Conservation (phyloP, 1,140 invertebrate genomes). For the Sinella curviseta region DNA sequence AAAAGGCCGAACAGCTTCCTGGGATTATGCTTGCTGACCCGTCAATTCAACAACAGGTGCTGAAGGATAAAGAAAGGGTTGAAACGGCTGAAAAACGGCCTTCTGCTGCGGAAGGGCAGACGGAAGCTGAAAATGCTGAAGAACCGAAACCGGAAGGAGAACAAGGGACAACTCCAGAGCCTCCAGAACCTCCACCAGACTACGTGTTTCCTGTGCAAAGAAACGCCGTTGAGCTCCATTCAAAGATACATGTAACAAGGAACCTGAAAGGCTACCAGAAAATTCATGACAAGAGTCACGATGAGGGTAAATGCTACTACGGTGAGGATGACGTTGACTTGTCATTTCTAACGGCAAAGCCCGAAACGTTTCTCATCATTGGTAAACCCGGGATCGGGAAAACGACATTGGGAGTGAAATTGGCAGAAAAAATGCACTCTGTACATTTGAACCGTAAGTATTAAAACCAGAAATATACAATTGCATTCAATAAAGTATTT, state of each 20-base stretch:
- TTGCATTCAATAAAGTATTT: too few relatives aligned
- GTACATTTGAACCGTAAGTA: conserved; percentile 41
- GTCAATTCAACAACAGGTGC: background rate
- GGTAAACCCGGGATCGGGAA: conserved; percentile 44
- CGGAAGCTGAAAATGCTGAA: background rate
- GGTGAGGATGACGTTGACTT: conserved; percentile 33
- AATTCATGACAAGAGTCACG: background rate
- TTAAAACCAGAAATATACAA: too few relatives aligned
- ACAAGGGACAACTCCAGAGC: background rate
- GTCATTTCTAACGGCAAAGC: conserved; percentile 13
- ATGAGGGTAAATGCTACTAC: background rate
- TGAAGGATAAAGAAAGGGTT: background rate
- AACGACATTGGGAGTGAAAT: conserved; percentile 29
- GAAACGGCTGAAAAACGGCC: background rate
- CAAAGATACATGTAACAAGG: conserved; percentile 19
- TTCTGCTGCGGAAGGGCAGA: too few relatives aligned
- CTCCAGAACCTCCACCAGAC: background rate
- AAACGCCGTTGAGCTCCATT: conserved; percentile 23
- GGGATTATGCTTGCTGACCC: background rate
- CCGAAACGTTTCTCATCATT: conserved; percentile 35
- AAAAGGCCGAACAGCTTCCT: background rate
- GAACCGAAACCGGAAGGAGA: background rate
- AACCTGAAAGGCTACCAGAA: background rate
- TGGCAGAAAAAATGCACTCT: conserved; percentile 39
- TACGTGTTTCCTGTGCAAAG: background rate